Percentiles rank a stretch among this genome's conserved stretches.
phyloP scores from a whole-genome alignment of 1,140 invertebrate species.

The Monomorium pharaonis region DNA sequence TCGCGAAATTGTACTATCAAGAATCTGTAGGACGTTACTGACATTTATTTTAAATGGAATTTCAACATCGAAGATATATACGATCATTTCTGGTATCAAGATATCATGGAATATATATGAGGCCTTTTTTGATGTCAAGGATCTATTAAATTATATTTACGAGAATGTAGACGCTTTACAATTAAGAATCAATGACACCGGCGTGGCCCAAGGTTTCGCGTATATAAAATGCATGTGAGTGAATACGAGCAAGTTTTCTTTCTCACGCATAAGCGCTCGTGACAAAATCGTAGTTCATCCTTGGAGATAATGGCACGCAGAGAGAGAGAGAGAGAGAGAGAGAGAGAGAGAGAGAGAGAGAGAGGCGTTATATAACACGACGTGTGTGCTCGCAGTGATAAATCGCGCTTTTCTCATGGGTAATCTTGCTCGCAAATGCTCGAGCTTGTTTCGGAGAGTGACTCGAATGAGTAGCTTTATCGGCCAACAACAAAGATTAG shows the following conservation, averaged over 20 bases:
- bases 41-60: background rate
- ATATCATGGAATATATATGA: background rate
- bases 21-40: background rate
- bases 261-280: constrained; percentile 24
- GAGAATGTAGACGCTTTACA: background rate
- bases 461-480: background rate
- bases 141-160: constrained; percentile 14
- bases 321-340: background rate
- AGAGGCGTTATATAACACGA: constrained; percentile 28
- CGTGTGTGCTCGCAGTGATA: constrained; percentile 3
- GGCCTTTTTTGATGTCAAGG: background rate
- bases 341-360: background rate
- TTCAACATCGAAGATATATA: background rate
- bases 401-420: constrained; percentile 12
- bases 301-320: constrained; percentile 18
- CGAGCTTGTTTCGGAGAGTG: background rate
- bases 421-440: background rate
- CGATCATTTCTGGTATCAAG: background rate
- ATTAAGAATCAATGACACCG: background rate
- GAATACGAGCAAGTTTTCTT: constrained; percentile 27
- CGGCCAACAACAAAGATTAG: background rate
- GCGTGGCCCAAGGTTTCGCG: background rate
- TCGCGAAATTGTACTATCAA: background rate
- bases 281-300: constrained; percentile 30
- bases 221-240: constrained; percentile 2